A percentile compares a stretch with the other conserved stretches of the same genome.
These are phyloP conservation scores for Ctenicera cuprea DNA, from an alignment of 2,888 invertebrate species.

Conservation along the genomic window DNA sequence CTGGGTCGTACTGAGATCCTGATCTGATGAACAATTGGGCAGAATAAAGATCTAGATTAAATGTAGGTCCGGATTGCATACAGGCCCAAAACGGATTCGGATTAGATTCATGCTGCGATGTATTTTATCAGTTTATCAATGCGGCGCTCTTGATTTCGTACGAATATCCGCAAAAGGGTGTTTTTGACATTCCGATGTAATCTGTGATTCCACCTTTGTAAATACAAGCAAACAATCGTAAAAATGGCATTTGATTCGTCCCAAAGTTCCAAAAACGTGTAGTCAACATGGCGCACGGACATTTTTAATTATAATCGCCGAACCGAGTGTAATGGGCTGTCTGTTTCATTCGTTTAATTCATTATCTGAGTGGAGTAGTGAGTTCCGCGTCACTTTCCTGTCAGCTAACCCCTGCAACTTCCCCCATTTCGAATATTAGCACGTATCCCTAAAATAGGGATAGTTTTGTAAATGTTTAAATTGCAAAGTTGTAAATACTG, in stretches of 20 bases:
- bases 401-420: slow-evolving; percentile 25
- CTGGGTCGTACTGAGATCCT: too few relatives aligned
- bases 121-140: too few relatives aligned
- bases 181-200: neutral
- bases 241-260: slow-evolving; percentile 12
- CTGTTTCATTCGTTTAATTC: slow-evolving; percentile 59
- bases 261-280: slow-evolving; percentile 1
- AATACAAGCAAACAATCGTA: neutral
- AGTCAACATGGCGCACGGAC: slow-evolving; percentile 9
- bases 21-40: too few relatives aligned
- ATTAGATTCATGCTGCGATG: too few relatives aligned
- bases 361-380: slow-evolving; percentile 56
- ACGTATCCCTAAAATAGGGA: slow-evolving; percentile 1
- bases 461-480: slow-evolving; percentile 5
- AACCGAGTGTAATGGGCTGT: slow-evolving; percentile 59
- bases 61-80: too few relatives aligned
- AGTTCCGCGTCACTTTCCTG: slow-evolving; percentile 41
- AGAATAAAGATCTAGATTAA: too few relatives aligned
- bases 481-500: neutral
- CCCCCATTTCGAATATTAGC: neutral
- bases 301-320: slow-evolving; percentile 60
- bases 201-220: neutral
- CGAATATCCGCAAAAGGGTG: too few relatives aligned
- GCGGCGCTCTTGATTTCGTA: too few relatives aligned
- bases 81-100: too few relatives aligned